These are phyloP conservation scores for Blastobasis lacticolella DNA, from an alignment of 2,888 invertebrate genomes.

Conservation along the genomic window DNA sequence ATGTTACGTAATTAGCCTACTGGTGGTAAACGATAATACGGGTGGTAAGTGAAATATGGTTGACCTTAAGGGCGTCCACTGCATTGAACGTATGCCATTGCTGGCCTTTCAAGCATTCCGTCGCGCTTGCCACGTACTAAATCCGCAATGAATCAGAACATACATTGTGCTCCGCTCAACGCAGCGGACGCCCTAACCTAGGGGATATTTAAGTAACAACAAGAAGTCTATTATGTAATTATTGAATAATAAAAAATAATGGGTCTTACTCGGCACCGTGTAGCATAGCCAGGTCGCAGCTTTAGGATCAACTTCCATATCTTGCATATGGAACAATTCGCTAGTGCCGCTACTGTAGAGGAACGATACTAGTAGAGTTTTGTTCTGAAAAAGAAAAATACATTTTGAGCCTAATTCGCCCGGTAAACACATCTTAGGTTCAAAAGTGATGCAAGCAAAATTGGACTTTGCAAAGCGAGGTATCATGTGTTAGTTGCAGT, in stretches of 20 bases:
- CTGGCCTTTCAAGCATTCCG: too few species aligned
- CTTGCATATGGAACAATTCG: conserved; percentile 85
- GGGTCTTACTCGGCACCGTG: conserved; percentile 78
- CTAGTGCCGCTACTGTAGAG: conserved; percentile 87
- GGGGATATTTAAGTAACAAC: too few species aligned
- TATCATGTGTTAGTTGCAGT: background rate
- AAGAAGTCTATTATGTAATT: too few species aligned
- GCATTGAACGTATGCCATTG: too few species aligned
- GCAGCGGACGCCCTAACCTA: too few species aligned
- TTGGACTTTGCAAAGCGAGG: background rate
- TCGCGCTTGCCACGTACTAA: too few species aligned
- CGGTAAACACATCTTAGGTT: background rate
- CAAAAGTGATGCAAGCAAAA: background rate
- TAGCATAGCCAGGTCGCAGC: conserved; percentile 94
- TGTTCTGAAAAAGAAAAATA: conserved; percentile 79
- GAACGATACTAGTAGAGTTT: conserved; percentile 89
- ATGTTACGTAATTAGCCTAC: too few species aligned
- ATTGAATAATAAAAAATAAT: background rate
- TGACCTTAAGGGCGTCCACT: too few species aligned
- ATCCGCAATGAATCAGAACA: too few species aligned
- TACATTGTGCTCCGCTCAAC: too few species aligned
- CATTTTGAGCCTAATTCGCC: background rate
- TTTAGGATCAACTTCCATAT: conserved; percentile 89
- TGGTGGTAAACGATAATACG: too few species aligned
- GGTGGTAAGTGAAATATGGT: too few species aligned